Percentiles rank a stretch among this genome's conserved stretches.
Conservation (phyloP, 2,113 vertebrate genomes). For the Orientallactaga bullata region DNA sequence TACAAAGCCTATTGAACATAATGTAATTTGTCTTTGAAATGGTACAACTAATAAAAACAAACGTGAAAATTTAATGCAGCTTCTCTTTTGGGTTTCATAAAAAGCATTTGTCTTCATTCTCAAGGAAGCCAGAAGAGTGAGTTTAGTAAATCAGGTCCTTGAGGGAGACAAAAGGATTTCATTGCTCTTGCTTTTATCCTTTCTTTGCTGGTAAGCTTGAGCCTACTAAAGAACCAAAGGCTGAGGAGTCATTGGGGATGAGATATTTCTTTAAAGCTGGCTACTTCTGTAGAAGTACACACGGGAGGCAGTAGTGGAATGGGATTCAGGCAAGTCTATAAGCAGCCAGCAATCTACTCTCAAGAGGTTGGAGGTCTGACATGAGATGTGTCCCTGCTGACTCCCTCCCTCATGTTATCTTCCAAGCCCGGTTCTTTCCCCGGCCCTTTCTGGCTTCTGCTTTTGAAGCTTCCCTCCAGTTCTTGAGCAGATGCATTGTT, state of each 20-base stretch:
- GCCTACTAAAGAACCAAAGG: not conserved
- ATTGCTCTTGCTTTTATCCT: not conserved
- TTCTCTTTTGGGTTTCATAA: not conserved
- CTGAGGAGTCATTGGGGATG: not conserved
- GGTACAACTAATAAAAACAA: slow-evolving; percentile 31
- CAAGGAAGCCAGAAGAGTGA: slow-evolving; percentile 7
- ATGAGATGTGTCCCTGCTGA: not conserved
- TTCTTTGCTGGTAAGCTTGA: slow-evolving; percentile 2
- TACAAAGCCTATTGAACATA: slow-evolving; percentile 17
- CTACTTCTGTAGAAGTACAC: not conserved
- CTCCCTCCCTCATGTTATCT: too few species aligned
- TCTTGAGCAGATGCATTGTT: not conserved
- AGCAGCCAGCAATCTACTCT: not conserved
- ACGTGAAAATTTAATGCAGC: slow-evolving; percentile 34
- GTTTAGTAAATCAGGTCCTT: slow-evolving; percentile 23
- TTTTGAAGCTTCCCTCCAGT: not conserved
- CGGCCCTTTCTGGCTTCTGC: not conserved
- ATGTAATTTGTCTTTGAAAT: slow-evolving; percentile 37
- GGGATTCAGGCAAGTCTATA: not conserved
- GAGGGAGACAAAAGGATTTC: not conserved
- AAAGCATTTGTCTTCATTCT: slow-evolving; percentile 11
- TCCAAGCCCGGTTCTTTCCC: not conserved
- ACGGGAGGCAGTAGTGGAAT: not conserved
- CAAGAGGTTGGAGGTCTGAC: not conserved
- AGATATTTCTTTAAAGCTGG: slow-evolving; percentile 13